These are phyloP conservation scores for Medauroidea extradentata DNA, from an alignment of 1,140 invertebrate species.

Conservation along the genomic window DNA sequence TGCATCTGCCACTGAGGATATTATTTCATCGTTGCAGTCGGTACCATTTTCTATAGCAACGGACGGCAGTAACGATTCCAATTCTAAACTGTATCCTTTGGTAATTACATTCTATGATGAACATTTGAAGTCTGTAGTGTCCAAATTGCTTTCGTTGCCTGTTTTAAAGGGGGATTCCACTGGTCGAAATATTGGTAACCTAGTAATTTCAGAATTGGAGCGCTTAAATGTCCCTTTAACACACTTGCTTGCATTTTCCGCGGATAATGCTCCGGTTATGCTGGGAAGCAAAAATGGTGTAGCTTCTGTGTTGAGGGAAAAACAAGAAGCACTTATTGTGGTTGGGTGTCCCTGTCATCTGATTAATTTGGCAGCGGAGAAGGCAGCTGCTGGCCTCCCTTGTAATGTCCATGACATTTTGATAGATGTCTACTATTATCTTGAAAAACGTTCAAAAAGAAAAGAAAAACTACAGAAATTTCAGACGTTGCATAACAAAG, in stretches of 20 bases:
- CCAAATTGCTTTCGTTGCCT: no score
- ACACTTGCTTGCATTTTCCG: neutral
- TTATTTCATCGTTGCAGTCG: neutral
- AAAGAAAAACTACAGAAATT: neutral
- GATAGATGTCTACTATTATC: neutral
- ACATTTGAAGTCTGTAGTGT: no score
- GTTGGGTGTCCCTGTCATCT: neutral
- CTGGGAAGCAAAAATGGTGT: neutral
- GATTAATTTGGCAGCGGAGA: neutral
- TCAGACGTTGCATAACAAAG: neutral
- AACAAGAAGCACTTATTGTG: neutral
- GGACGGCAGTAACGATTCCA: neutral
- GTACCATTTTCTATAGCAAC: neutral
- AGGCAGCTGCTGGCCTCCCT: neutral
- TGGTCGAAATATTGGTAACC: neutral
- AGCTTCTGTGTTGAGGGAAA: neutral
- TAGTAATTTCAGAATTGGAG: neutral
- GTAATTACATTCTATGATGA: neutral
- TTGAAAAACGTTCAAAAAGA: neutral
- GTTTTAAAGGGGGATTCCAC: neutral
- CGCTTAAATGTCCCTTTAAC: neutral
- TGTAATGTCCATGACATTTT: neutral
- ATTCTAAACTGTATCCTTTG: neutral
- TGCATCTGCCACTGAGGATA: neutral
- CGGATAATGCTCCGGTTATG: conserved; percentile 2